Percentiles rank a stretch among this genome's conserved stretches.
These are phyloP conservation scores for Cyanoderma ruficeps DNA, from an alignment of 2,113 vertebrate genomes.

Conservation along the genomic window DNA sequence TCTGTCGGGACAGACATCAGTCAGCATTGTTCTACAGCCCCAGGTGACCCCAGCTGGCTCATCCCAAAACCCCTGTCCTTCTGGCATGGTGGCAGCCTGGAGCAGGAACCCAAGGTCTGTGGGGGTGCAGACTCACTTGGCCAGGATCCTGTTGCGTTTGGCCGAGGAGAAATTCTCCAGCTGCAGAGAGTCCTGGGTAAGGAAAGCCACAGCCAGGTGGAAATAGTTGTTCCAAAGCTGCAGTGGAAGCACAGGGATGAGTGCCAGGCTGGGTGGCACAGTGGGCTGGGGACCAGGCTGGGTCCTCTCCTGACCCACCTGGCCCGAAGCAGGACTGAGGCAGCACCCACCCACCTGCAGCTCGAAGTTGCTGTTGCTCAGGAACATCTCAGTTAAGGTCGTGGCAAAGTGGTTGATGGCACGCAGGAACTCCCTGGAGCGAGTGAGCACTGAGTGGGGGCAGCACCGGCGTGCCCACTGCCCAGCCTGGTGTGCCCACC, in stretches of 20 bases:
- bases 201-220: constrained; percentile 69
- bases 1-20: neutral
- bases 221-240: constrained; percentile 70
- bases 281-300: too few species aligned
- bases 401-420: constrained; percentile 56
- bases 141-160: constrained; percentile 47
- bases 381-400: constrained; percentile 42
- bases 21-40: neutral
- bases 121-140: neutral
- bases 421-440: constrained; percentile 49
- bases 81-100: accelerated
- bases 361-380: constrained; percentile 46
- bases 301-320: neutral
- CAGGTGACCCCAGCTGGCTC: accelerated
- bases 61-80: neutral
- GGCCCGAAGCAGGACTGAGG: accelerated
- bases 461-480: neutral
- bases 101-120: accelerated
- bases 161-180: constrained; percentile 66
- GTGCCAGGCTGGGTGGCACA: neutral
- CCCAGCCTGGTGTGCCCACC: neutral
- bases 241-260: neutral
- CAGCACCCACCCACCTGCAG: constrained; percentile 39
- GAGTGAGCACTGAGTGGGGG: neutral
- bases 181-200: constrained; percentile 68